Base-by-base conservation (phyloP, 1,140 invertebrate genomes). In the Samia ricini region DNA sequence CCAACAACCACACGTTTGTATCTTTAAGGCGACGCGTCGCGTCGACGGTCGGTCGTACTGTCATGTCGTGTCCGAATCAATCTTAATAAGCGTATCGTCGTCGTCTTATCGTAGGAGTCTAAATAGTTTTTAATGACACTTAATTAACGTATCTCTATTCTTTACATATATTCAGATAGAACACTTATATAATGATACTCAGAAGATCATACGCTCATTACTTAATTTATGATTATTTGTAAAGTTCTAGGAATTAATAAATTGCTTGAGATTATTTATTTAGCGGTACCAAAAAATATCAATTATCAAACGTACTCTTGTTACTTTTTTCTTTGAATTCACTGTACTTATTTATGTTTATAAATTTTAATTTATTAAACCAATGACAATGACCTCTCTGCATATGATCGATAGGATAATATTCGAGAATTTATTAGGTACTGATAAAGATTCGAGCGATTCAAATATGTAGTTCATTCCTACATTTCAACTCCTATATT, bases 1-100 rank as follows among this genome's bases (percentile, higher is more conserved):
- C 74, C 71, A 69, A 55, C 60, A 61, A 61, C 26, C 61, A 49
- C 61, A 54, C 66, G 42, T 18, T 29, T 54, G 51, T 57, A 15
- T 42, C 33, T 42, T 42, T 42, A 15, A 15, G 1, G 12, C n/a
- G n/a, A n/a, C n/a, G 33, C 33, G 33, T 42, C 33, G 4, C 12
- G 10, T 10, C 33, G 33, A 42, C 10, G 33, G 33, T 3, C 33
- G 33, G 4, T 42, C 10, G 10, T 42, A 42, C 33, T 42, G 4
- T 36, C 33, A 42, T 42, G 33, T n/a, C n/a, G n/a, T 42, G 33
- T 12, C 10, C 33, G 4, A 42, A 42, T 42, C 33, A 4, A 42
- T 42, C 33, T 15, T 42, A 42, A 42, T 42, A 42, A 42, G 10
- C n/a, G 33, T 42, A 42, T 12, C 1, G 15, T 12, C 33, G 10